phyloP scores from a whole-genome alignment of 2,888 invertebrate genomes.

The Phalera bucephala region DNA sequence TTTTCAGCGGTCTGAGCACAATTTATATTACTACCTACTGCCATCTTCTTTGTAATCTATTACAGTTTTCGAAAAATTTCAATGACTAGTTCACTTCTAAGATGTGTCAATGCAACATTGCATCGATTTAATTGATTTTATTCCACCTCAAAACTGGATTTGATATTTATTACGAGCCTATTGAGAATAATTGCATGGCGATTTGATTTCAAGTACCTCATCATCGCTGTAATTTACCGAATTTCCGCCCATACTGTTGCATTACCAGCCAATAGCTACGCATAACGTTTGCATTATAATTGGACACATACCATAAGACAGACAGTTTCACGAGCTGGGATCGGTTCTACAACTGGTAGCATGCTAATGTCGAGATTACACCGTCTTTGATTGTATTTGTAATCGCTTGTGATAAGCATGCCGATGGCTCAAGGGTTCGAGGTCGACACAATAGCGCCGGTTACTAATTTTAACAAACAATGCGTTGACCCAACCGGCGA shows the following conservation, averaged over 20 bases:
- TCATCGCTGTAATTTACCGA: constrained; percentile 23
- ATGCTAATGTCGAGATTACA: constrained; percentile 24
- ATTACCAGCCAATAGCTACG: constrained; percentile 20
- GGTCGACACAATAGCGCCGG: constrained; percentile 31
- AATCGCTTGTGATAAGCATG: constrained; percentile 22
- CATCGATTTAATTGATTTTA: no score
- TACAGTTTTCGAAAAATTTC: no score
- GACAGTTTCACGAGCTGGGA: constrained; percentile 33
- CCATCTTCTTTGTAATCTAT: no score
- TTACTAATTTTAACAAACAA: constrained; percentile 43
- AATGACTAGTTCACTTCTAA: no score
- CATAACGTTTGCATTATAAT: constrained; percentile 47
- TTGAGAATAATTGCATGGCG: constrained; percentile 10
- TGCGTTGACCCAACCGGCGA: constrained; percentile 45
- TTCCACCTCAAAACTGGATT: no score
- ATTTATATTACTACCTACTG: no score
- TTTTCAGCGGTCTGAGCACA: no score
- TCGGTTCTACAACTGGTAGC: constrained; percentile 33
- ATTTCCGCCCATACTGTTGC: constrained; percentile 22
- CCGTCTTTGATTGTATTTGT: constrained; percentile 13
- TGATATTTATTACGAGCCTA: no score
- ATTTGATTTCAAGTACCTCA: constrained; percentile 20
- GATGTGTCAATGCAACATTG: no score
- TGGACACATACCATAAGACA: constrained; percentile 44
- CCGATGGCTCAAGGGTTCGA: constrained; percentile 27